Evolutionary conservation across 2,888 invertebrate genomes (phyloP).

Genomic region (Stenodera caucasica): DNA sequence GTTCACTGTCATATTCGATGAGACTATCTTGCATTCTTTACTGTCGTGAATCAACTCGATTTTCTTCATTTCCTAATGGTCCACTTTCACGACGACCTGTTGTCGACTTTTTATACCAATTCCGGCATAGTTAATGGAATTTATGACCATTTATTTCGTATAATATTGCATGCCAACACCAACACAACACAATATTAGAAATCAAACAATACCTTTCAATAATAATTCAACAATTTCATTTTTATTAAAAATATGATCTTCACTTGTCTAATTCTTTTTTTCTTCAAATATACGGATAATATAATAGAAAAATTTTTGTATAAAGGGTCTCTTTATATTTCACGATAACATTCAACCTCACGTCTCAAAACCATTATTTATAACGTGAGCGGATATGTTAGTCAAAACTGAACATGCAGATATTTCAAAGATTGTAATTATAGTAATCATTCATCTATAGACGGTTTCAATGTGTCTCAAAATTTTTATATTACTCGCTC

Average conservation of each 20-base stretch:
- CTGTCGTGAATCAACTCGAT: conserved; percentile 47
- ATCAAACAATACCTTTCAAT: not conserved
- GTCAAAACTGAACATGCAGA: conserved; percentile 3
- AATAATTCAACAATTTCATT: not conserved
- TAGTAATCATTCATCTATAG: conserved; percentile 7
- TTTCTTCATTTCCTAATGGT: conserved; percentile 33
- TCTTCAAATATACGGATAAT: too few relatives aligned
- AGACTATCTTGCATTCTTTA: conserved; percentile 51
- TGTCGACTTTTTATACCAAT: conserved; percentile 12
- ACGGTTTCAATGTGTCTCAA: conserved; percentile 5
- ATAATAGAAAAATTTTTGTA: not conserved
- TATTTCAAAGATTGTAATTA: not conserved
- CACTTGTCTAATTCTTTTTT: not conserved
- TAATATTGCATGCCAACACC: not conserved
- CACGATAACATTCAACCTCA: conserved; percentile 3
- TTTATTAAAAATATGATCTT: not conserved
- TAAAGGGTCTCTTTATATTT: not conserved
- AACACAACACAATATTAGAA: not conserved
- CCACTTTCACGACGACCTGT: conserved; percentile 12
- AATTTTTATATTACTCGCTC: not conserved
- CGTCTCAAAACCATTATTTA: conserved; percentile 5
- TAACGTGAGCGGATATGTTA: conserved; percentile 6
- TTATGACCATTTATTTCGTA: conserved; percentile 7
- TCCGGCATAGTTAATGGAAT: conserved; percentile 12
- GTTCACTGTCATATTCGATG: conserved; percentile 56